These are phyloP conservation scores for Chelidonichthys spinosus DNA, from an alignment of 2,797 vertebrate genomes.

Conservation along the genomic window DNA sequence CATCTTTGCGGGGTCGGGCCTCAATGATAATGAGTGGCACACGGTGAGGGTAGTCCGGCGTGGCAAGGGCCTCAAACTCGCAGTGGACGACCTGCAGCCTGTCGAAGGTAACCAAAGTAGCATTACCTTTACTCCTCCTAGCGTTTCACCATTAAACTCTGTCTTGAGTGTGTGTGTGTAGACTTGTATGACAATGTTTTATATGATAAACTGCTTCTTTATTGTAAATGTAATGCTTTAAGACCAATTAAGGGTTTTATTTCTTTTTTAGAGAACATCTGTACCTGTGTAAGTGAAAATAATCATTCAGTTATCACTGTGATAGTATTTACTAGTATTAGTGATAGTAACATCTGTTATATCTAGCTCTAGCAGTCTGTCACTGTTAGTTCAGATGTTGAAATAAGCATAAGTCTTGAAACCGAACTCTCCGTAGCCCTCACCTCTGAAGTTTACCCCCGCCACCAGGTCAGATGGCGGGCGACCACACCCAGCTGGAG, in stretches of 20 bases:
- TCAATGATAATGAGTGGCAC: slow-evolving; percentile 99
- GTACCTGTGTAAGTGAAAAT: slow-evolving; percentile 41
- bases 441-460: slow-evolving; percentile 68
- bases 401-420: slow-evolving; percentile 7
- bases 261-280: slow-evolving; percentile 49
- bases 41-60: slow-evolving; percentile 97
- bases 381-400: slow-evolving; percentile 2
- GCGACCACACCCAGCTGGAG: slow-evolving; percentile 97
- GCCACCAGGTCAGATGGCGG: slow-evolving; percentile 96
- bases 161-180: not conserved
- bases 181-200: slow-evolving; percentile 3
- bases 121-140: slow-evolving; percentile 4
- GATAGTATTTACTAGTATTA: not conserved
- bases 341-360: not conserved
- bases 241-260: slow-evolving; percentile 40
- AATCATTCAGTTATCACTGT: slow-evolving; percentile 20
- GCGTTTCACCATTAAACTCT: slow-evolving; percentile 8
- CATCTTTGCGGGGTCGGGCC: slow-evolving; percentile 98
- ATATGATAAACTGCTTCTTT: not conserved
- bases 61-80: slow-evolving; percentile 97
- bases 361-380: slow-evolving; percentile 1
- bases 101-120: slow-evolving; percentile 91
- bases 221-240: slow-evolving; percentile 6
- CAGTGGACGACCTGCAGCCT: slow-evolving; percentile 96
- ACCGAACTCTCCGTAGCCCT: slow-evolving; percentile 45